These are phyloP conservation scores for Eilema depressum DNA, from an alignment of 2,888 invertebrate species.

Conservation along the genomic window DNA sequence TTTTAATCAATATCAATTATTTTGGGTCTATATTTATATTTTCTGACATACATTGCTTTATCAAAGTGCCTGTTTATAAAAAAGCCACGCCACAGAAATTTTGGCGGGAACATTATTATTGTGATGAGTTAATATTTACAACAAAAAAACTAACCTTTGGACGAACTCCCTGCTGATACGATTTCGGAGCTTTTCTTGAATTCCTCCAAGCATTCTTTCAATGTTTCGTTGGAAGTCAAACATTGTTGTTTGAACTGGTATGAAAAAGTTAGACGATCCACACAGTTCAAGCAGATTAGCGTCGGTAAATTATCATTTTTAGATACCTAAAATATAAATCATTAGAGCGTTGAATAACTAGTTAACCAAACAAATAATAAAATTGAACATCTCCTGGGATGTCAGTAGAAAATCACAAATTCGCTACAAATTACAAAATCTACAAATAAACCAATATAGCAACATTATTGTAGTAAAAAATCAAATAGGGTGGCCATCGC, in stretches of 20 bases:
- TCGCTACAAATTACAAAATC: slow-evolving; percentile 69
- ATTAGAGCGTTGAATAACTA: slow-evolving; percentile 15
- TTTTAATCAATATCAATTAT: background rate
- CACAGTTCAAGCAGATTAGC: slow-evolving; percentile 82
- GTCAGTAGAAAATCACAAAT: slow-evolving; percentile 79
- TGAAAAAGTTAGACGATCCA: slow-evolving; percentile 80
- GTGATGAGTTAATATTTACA: background rate
- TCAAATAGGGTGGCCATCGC: slow-evolving; percentile 85
- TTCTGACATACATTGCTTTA: no score
- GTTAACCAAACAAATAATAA: slow-evolving; percentile 22
- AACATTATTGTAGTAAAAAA: slow-evolving; percentile 84
- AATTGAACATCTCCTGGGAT: slow-evolving; percentile 67
- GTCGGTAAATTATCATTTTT: slow-evolving; percentile 82
- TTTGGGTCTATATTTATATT: no score
- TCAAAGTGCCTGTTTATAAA: background rate
- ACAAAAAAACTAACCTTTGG: slow-evolving; percentile 62
- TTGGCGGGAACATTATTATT: slow-evolving; percentile 34
- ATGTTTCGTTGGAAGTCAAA: slow-evolving; percentile 79
- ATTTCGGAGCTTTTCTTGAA: slow-evolving; percentile 77
- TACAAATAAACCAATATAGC: slow-evolving; percentile 81
- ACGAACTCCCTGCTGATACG: slow-evolving; percentile 61
- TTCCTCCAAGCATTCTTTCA: slow-evolving; percentile 83
- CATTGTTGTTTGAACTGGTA: slow-evolving; percentile 85
- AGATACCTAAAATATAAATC: slow-evolving; percentile 69
- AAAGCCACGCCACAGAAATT: slow-evolving; percentile 7